A percentile compares a stretch with the other conserved stretches of the same genome.
Evolutionary conservation across 2,113 vertebrate species (phyloP).

Genomic region (Hyla sarda): DNA sequence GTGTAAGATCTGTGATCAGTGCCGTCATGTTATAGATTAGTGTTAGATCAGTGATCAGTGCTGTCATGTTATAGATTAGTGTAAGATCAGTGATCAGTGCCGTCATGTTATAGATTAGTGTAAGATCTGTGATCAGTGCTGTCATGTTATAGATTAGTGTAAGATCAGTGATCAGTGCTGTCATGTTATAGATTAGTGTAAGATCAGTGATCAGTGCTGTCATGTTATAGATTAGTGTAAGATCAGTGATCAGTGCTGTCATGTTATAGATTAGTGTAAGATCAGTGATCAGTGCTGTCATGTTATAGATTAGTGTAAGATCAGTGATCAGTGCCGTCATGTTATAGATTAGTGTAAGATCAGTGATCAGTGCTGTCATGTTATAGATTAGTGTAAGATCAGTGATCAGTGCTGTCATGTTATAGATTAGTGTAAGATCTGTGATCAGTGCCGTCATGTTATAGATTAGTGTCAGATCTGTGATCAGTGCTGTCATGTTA

Average conservation of each 20-base stretch:
- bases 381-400: background rate
- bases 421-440: slow-evolving; percentile 3
- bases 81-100: no score
- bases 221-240: background rate
- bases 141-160: no score
- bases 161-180: no score
- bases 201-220: no score
- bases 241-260: background rate
- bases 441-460: background rate
- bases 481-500: background rate
- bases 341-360: background rate
- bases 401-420: background rate
- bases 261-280: background rate
- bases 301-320: background rate
- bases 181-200: no score
- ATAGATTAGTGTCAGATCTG: background rate
- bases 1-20: no score
- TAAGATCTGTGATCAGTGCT: no score
- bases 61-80: no score
- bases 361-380: background rate
- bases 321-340: background rate
- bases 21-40: no score
- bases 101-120: no score
- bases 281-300: background rate
- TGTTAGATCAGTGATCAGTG: no score